Conservation (phyloP, 2,797 vertebrate species). For the Corythornis leucogaster region DNA sequence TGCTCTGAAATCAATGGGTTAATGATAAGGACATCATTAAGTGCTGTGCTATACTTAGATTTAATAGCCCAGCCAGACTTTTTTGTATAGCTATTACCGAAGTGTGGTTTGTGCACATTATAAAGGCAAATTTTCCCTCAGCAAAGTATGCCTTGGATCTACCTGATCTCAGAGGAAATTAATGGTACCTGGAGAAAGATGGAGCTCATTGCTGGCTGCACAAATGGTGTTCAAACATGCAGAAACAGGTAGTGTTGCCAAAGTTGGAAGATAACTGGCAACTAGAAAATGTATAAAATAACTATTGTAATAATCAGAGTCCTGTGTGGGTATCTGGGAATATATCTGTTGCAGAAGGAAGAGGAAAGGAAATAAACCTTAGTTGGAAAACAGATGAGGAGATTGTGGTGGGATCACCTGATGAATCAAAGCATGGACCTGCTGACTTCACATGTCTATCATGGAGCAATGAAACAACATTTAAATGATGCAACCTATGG, state of each 20-base stretch:
- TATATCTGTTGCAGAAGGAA: background rate
- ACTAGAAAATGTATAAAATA: background rate
- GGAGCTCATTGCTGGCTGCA: background rate
- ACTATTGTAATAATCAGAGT: background rate
- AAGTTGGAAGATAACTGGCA: background rate
- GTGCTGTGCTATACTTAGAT: background rate
- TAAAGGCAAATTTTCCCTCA: background rate
- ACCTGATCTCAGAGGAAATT: background rate
- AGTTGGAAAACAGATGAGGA: background rate
- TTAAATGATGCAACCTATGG: background rate
- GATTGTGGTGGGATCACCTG: background rate
- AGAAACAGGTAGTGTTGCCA: background rate
- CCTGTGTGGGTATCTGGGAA: background rate
- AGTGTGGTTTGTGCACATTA: background rate
- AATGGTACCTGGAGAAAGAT: background rate
- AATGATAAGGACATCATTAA: background rate
- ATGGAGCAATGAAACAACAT: background rate
- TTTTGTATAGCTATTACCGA: background rate
- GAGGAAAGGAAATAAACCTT: background rate
- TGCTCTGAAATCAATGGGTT: background rate
- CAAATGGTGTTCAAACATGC: background rate
- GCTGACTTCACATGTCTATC: slow-evolving; percentile 5
- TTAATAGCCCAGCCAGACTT: background rate
- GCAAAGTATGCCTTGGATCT: background rate
- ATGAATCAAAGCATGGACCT: background rate